These are phyloP conservation scores for Gallinago nigripennis DNA, from an alignment of 2,797 vertebrate species.

Conservation along the genomic window DNA sequence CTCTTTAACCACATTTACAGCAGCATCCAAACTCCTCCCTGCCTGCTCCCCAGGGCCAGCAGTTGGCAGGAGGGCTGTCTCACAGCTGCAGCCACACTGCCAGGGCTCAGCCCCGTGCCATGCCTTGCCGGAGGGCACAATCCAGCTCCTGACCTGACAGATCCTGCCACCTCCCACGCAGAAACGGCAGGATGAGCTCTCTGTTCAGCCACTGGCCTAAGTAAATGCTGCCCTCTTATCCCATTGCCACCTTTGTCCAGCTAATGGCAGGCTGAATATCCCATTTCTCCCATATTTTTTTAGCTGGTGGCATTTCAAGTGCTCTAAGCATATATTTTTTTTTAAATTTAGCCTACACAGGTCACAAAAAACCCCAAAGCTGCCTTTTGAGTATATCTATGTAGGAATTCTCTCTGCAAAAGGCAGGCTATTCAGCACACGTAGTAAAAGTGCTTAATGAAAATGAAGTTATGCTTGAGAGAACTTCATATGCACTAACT, in stretches of 20 bases:
- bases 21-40: not conserved
- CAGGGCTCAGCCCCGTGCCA: not conserved
- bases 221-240: not conserved
- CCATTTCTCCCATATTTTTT: not conserved
- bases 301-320: not conserved
- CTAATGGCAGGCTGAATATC: not conserved
- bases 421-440: not conserved
- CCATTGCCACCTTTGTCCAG: not conserved
- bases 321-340: not conserved
- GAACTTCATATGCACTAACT: not conserved
- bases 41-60: not conserved
- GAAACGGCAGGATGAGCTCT: not conserved
- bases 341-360: not conserved
- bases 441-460: not conserved
- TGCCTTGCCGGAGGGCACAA: not conserved
- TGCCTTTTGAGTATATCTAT: not conserved
- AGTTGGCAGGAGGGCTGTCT: not conserved
- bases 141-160: not conserved
- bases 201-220: not conserved
- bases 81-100: not conserved
- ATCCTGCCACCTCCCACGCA: not conserved
- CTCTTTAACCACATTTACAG: not conserved
- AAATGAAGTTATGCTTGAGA: not conserved
- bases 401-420: not conserved
- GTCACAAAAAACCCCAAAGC: not conserved